Evolutionary conservation across 2,797 vertebrate genomes (phyloP).

Genomic region (Anabacerthia variegaticeps): DNA sequence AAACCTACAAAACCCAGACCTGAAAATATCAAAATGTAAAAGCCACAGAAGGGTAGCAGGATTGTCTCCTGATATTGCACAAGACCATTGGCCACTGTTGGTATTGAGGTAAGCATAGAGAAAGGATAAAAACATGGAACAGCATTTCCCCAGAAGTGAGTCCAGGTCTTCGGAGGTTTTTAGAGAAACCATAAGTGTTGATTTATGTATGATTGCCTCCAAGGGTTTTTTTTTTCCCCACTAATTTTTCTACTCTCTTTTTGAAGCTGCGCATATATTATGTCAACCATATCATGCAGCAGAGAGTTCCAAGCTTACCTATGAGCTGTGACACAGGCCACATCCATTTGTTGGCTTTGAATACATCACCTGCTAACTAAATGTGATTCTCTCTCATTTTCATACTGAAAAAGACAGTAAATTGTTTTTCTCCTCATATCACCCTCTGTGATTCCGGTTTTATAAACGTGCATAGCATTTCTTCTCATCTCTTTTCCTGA

Average conservation of each 20-base stretch:
- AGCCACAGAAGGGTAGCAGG: neutral
- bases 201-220: neutral
- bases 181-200: neutral
- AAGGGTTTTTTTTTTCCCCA: accelerated
- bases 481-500: neutral
- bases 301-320: neutral
- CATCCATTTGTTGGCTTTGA: neutral
- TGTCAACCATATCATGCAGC: neutral
- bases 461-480: neutral
- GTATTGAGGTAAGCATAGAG: neutral
- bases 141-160: neutral
- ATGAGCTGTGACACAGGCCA: neutral
- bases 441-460: neutral
- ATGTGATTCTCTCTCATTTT: neutral
- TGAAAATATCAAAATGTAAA: neutral
- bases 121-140: neutral
- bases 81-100: neutral
- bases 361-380: neutral
- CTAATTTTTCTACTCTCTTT: neutral
- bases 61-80: neutral
- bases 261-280: neutral
- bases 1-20: neutral
- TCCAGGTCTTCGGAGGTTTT: neutral
- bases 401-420: neutral
- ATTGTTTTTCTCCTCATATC: neutral